Evolutionary conservation across 1,140 invertebrate genomes (phyloP), one percentile per base, ranked within the genome.

Genomic region (Calycopis cecrops): DNA sequence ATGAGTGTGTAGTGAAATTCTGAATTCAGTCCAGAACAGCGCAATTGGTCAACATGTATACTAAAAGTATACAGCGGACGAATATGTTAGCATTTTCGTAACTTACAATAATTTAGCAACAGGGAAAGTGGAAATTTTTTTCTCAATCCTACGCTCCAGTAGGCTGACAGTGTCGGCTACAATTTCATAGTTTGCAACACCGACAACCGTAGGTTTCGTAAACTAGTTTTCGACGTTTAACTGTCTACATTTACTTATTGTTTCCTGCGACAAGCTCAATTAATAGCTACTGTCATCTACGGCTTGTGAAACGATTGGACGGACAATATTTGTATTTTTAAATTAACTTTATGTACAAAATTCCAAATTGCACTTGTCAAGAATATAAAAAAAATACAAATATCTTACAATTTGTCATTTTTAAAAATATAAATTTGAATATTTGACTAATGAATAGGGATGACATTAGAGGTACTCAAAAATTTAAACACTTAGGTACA

Each of bases 81-180:
- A 44, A 34, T 28, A 33, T 35, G 48, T 50, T 35, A 35, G 54
- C 47, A 44, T 57, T 60, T 63, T 60, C 44, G 35, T 51, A 59
- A 42, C 38, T 53, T 53, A 44, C 21, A 53, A 53, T 53, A 44
- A 53, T 84, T 82, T 72, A 59, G 71, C 71, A 85, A 85, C 56
- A 59, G 69, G 65, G 79, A 83, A 84, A 84, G 76, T 80, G 67
- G 51, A 48, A 63, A 76, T 69, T 77, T 85, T 84, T 85, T 81
- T 76, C 69, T 53, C 78, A 85, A 85, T 86, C 71, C 69, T 72
- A 84, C 83, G 83, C 80, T 86, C 79, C 75, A 86, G 68, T 84
- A 81, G 73, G 61, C 70, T 61, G 71, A 67, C 59, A 63, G 69
- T 69, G 63, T 63, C 62, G 63, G 64, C 73, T 76, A 79, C 78